Evolutionary conservation across 2,888 invertebrate genomes (phyloP), one percentile per base, ranked within the genome.

Genomic region (Chymomyza caudatula): DNA sequence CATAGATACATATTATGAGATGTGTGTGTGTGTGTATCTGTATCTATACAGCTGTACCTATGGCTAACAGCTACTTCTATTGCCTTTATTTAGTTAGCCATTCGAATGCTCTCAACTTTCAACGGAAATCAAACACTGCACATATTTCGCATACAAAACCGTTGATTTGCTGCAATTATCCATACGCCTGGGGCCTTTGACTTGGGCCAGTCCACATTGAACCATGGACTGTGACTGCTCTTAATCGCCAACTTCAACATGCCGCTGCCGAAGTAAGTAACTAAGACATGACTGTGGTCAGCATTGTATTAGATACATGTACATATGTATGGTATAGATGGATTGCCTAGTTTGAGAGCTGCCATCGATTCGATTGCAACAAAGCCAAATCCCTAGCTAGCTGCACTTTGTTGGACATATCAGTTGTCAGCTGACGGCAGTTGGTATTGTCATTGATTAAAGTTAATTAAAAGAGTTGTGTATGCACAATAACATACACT

Each of bases 141-240:
- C 23, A 29, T 51, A 63, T 69, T 37, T 37, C 29, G 29, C 29
- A 37, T 37, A 13, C 29, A 37, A 37, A 25, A 37, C 29, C 67
- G 63, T 67, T 68, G 61, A 74, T 67, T 73, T 69, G 67, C 69
- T 62, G 80, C 79, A 85, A 72, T 82, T 85, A 74, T 68, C 60
- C 58, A 65, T 56, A n/a, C 44, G 57, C 43, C 29, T 55, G 60
- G 44, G 65, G 69, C 77, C 72, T 65, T 57, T 68, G 67, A 60
- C 60, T 53, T 65, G 42, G 55, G 55, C 54, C 19, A 56, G 42
- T 61, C 51, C 65, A 54, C 65, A 65, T 55, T 22, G 17, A 47
- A 17, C 54, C 11, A 25, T 25, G 2, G 29, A 37, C 29, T 11
- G 29, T 3, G 29, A 37, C 29, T 11, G 29, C 29, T 67, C 60